Evolutionary conservation across 2,888 invertebrate species (phyloP).

Genomic region (Chloroclysta siterata): DNA sequence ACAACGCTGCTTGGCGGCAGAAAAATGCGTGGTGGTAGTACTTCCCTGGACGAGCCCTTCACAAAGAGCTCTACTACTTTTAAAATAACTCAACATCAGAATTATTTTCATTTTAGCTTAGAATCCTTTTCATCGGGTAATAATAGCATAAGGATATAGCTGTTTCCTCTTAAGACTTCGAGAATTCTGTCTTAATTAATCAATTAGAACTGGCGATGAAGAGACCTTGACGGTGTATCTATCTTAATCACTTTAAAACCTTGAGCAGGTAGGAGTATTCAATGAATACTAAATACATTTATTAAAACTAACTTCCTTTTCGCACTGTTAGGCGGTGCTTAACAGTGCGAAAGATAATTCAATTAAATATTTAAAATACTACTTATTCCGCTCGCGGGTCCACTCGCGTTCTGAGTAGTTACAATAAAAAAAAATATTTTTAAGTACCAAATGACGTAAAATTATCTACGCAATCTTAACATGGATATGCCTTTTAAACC

Average conservation of each 20-base stretch:
- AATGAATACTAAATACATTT: slow-evolving; percentile 21
- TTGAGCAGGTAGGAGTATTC: slow-evolving; percentile 6
- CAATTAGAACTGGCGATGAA: slow-evolving; percentile 1
- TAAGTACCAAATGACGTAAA: too few species aligned
- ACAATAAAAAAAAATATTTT: too few species aligned
- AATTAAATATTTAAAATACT: background rate
- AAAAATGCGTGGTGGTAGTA: too few species aligned
- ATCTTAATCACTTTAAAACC: slow-evolving; percentile 22
- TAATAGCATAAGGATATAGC: background rate
- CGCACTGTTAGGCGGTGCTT: slow-evolving; percentile 2
- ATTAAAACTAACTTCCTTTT: slow-evolving; percentile 18
- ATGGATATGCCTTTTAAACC: too few species aligned
- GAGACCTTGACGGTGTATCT: slow-evolving; percentile 5
- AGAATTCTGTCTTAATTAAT: too few species aligned
- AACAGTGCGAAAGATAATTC: slow-evolving; percentile 7
- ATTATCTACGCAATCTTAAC: too few species aligned
- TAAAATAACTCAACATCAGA: too few species aligned
- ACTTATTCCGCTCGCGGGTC: background rate
- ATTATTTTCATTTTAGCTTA: background rate
- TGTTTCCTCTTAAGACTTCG: too few species aligned
- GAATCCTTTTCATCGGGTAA: background rate
- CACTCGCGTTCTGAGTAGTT: too few species aligned
- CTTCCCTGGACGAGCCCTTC: too few species aligned
- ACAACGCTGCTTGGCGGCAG: too few species aligned
- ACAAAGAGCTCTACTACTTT: too few species aligned